Evolutionary conservation across 2,888 invertebrate species (phyloP).

Genomic region (Pheosia tremula): DNA sequence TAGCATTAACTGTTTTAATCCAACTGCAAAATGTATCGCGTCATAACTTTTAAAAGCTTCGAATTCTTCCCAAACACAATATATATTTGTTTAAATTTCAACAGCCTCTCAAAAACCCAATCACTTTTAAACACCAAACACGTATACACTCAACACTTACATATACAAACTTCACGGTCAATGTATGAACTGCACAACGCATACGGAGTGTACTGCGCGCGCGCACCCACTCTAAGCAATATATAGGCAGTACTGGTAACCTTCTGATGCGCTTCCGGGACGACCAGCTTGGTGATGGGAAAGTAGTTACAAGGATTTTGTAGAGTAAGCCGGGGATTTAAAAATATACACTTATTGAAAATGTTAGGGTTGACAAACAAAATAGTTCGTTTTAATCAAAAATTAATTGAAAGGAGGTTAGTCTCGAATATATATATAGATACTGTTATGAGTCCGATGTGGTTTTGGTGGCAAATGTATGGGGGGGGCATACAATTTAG

Average conservation of each 20-base stretch:
- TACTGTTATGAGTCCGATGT: too few relatives aligned
- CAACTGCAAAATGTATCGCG: too few relatives aligned
- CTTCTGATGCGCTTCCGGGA: constrained; percentile 76
- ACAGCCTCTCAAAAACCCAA: not conserved
- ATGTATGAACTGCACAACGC: constrained; percentile 44
- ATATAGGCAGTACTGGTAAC: constrained; percentile 70
- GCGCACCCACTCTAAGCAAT: constrained; percentile 55
- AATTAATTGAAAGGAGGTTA: too few relatives aligned
- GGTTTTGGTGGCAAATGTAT: too few relatives aligned
- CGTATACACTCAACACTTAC: constrained; percentile 53
- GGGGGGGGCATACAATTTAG: too few relatives aligned
- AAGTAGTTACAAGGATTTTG: constrained; percentile 32
- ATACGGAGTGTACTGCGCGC: constrained; percentile 60
- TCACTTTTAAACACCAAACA: constrained; percentile 12
- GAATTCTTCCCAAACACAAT: too few relatives aligned
- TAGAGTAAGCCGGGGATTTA: constrained; percentile 2
- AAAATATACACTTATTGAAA: not conserved
- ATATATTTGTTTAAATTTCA: not conserved
- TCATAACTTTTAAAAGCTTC: too few relatives aligned
- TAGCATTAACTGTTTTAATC: too few relatives aligned
- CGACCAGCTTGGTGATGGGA: constrained; percentile 28
- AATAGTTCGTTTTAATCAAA: not conserved
- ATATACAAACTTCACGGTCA: constrained; percentile 59
- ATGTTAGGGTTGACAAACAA: not conserved
- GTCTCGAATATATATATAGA: too few relatives aligned